Evolutionary conservation across 2,888 invertebrate genomes (phyloP), one percentile per base, ranked within the genome.

Genomic region (Eristalinus aeneus): DNA sequence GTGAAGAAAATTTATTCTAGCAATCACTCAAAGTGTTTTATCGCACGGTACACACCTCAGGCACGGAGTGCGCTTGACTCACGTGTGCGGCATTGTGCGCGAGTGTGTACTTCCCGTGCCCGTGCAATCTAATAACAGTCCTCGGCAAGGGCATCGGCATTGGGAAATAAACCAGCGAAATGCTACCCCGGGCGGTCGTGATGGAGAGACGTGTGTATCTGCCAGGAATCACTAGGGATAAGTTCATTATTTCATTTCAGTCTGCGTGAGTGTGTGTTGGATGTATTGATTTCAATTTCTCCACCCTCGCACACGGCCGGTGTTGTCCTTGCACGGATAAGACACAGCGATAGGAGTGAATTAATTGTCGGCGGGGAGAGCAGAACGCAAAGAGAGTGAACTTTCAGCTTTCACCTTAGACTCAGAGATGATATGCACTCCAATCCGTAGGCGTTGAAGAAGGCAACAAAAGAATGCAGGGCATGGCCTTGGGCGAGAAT

Each of bases 21-120:
- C 80, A 85, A 85, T 85, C 85, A 85, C 80, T 76, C 67, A 85
- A 81, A 85, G 85, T 85, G 80, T 76, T 85, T 81, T 77, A 85
- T 68, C 80, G 68, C 76, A 81, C 68, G 34, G 85, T 67, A 81
- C 68, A 77, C 58, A 64, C 36, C 27, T 20, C 12, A 36, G 34
- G 46, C 16, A 16, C 46, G 39, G 16, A 6, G 31, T n/a, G 16
- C 12, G 27, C 27, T 16, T 9, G 27, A 10, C 10, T 9, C 0
- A 1, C 12, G 46, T 46, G 46, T 16, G 46, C 3, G 12, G 5
- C 27, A 27, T 27, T 39, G 12, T 36, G 36, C n/a, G 39, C n/a
- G 39, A 4, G 39, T 23, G 23, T 58, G 23, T 8, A 60, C 61
- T 20, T 31, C 69, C 36, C 61, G 20, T 36, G 39, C 58, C 39